Evolutionary conservation across 2,113 vertebrate species (phyloP), one percentile per base, ranked within the genome.

Genomic region (Cheirogaleus medius): DNA sequence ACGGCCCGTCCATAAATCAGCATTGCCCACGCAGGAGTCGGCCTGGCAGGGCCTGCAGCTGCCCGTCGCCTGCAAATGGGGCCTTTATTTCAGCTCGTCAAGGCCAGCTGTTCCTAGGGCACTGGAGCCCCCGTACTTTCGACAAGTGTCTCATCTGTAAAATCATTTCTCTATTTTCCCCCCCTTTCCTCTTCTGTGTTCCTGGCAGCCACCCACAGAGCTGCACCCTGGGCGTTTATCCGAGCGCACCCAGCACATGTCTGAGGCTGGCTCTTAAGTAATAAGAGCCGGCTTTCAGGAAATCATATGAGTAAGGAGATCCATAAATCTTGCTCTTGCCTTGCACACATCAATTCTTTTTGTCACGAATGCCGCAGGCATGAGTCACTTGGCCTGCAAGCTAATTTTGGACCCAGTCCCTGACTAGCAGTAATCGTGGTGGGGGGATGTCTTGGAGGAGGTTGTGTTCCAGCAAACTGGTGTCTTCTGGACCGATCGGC

Each of bases 271-370:
- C 94, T 94, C 68, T 58, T n/a, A 69, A 94, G 95, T 92, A 96
- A 97, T 92, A 94, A 97, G 96, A 94, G 44, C 49, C 0, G 17
- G 73, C 95, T 95, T 87, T 89, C 84, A 87, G 94, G 97, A 87
- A 98, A 94, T 97, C 96, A 73, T 47, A 44, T 71, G 64, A 90
- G 92, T 96, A 94, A 97, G 85, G 84, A 95, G 92, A 91, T 11
- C 80, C 92, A 90, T 95, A 47, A 95, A 90, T 97, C 94, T 84
- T 78, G 18, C 34, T 63, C 90, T 91, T 87, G 64, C 83, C 85
- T 71, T 15, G 52, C 23, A 27, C 87, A 76, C 80, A 81, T 92
- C 92, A 49, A 13, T 84, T 56, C n/a, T 85, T 39, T 27, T 37
- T 69, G 84, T 90, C 92, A 37, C 6, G 69, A n/a, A 32, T 23